Percentiles rank a stretch among this genome's conserved stretches.
These are phyloP conservation scores for Agrenia bidenticulata DNA, from an alignment of 2,888 invertebrate species.

Conservation along the genomic window DNA sequence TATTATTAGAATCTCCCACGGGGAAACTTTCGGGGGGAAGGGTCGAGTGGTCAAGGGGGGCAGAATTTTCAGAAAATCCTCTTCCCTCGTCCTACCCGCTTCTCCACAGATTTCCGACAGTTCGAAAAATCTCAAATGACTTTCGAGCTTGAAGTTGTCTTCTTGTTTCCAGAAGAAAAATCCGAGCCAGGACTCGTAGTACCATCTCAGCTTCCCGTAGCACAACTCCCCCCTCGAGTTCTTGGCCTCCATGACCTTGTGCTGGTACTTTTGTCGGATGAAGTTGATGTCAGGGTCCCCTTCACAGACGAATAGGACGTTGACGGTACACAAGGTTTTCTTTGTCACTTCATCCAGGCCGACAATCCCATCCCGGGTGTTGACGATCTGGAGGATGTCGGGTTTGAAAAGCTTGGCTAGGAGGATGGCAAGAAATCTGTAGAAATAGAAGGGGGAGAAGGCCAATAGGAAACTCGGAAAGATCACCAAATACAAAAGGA, in stretches of 20 bases:
- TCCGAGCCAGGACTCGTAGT: conserved; percentile 47
- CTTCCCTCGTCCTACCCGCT: conserved; percentile 25
- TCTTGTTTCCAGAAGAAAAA: conserved; percentile 51
- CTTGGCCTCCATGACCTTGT: conserved; percentile 32
- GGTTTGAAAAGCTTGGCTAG: conserved; percentile 31
- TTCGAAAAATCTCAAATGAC: conserved; percentile 40
- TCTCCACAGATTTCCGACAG: conserved; percentile 6
- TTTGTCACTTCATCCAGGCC: conserved; percentile 39
- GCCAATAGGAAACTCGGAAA: conserved; percentile 18
- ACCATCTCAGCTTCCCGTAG: conserved; percentile 41
- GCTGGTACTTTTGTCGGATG: conserved; percentile 25
- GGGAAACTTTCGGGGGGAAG: conserved; percentile 34
- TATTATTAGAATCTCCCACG: conserved; percentile 49
- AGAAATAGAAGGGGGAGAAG: conserved; percentile 23
- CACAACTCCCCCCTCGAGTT: conserved; percentile 30
- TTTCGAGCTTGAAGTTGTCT: conserved; percentile 35
- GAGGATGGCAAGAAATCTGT: conserved; percentile 32
- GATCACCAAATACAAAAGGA: conserved; percentile 15
- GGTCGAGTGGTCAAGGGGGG: conserved; percentile 35
- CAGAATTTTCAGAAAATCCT: conserved; percentile 35
- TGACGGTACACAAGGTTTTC: conserved; percentile 34
- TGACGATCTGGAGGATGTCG: conserved; percentile 44
- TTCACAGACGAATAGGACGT: conserved; percentile 25
- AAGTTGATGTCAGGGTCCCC: conserved; percentile 25
- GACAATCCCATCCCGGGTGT: conserved; percentile 41